Evolutionary conservation across 2,797 vertebrate genomes (phyloP).

Genomic region (Phylloscopus collybita): DNA sequence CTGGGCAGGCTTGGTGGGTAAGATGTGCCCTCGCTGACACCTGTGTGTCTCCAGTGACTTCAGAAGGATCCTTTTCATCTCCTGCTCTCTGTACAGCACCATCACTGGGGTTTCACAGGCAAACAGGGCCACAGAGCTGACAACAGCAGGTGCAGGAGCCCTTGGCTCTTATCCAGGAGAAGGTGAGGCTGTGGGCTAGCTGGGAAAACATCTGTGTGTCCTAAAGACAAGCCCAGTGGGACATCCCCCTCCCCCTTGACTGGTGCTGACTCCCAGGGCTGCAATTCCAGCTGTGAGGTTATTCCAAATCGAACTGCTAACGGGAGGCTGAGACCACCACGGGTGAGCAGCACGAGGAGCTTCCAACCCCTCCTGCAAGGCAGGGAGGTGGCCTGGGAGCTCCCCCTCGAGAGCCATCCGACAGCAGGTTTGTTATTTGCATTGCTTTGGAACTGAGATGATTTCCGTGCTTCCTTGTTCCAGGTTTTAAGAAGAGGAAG

Average conservation of each 20-base stretch:
- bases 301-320: background rate
- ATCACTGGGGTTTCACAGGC: background rate
- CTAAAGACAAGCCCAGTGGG: background rate
- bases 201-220: background rate
- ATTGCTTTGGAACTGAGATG: conserved; percentile 29
- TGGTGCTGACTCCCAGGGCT: background rate
- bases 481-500: background rate
- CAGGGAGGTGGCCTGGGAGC: background rate
- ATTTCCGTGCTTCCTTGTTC: background rate
- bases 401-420: background rate
- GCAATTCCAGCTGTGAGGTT: background rate
- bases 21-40: background rate
- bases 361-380: background rate
- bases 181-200: background rate
- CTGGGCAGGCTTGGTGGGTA: background rate
- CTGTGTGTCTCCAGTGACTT: background rate
- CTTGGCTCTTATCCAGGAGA: background rate
- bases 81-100: conserved; percentile 1
- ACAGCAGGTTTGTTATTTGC: conserved; percentile 22
- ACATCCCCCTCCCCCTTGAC: background rate
- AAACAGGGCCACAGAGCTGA: background rate
- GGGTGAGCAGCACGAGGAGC: background rate
- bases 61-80: background rate
- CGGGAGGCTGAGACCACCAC: background rate
- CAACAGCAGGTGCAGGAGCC: background rate